Percentiles rank a stretch among this genome's conserved stretches.
Evolutionary conservation across 2,797 vertebrate species (phyloP).

Genomic region (Sphenodon punctatus): DNA sequence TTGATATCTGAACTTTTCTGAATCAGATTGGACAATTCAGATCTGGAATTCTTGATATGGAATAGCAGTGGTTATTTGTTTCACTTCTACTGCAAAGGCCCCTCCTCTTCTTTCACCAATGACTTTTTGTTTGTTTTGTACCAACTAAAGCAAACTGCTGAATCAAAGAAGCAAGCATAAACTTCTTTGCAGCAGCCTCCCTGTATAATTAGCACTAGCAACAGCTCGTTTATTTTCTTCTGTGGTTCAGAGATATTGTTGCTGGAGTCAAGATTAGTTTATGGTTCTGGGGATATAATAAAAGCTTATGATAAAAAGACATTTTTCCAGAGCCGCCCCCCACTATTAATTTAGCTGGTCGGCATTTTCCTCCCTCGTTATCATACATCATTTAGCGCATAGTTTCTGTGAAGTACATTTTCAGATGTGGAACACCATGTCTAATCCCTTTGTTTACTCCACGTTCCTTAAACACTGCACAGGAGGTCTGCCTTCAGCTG

Average conservation of each 20-base stretch:
- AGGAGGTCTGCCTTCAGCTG: conserved; percentile 29
- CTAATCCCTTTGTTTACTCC: not conserved
- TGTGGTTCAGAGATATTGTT: conserved; percentile 37
- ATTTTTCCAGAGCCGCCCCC: conserved; percentile 50
- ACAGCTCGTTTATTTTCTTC: conserved; percentile 35
- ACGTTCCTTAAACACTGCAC: not conserved
- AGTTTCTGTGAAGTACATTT: conserved; percentile 31
- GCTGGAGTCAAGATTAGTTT: conserved; percentile 46
- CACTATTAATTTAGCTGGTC: conserved; percentile 43
- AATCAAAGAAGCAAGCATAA: conserved; percentile 25
- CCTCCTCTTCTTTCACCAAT: not conserved
- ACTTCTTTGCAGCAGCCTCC: conserved; percentile 12
- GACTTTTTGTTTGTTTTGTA: not conserved
- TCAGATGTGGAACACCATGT: conserved; percentile 35
- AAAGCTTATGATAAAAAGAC: conserved; percentile 43
- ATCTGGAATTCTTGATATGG: too few relatives aligned
- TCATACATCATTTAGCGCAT: conserved; percentile 41
- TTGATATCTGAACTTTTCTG: too few relatives aligned
- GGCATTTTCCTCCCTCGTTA: conserved; percentile 35
- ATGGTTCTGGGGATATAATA: conserved; percentile 38
- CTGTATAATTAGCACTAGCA: not conserved
- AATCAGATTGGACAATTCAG: too few relatives aligned
- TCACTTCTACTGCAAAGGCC: too few relatives aligned
- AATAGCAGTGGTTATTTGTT: too few relatives aligned
- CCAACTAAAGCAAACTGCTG: conserved; percentile 9